Percentiles rank a stretch among this genome's conserved stretches.
Conservation (phyloP, 2,797 vertebrate genomes). For the Liparis tanakae region DNA sequence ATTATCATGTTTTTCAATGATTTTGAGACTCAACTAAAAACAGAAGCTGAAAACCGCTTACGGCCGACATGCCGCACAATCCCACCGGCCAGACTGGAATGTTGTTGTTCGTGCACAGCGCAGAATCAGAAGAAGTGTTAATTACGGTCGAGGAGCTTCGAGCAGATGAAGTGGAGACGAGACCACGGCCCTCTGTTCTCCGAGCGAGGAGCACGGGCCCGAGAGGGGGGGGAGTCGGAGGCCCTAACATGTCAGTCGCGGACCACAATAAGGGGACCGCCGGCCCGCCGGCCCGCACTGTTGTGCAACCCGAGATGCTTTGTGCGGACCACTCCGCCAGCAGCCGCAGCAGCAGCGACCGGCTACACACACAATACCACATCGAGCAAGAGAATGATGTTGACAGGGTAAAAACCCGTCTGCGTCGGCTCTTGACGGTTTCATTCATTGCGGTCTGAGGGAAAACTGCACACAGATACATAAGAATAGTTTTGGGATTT, state of each 20-base stretch:
- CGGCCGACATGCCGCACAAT: constrained; percentile 54
- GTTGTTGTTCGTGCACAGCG: constrained; percentile 81
- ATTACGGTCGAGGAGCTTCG: constrained; percentile 81
- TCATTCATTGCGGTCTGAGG: constrained; percentile 41
- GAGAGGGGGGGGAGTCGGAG: constrained; percentile 60
- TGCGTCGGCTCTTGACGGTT: constrained; percentile 22
- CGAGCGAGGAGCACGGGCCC: constrained; percentile 45
- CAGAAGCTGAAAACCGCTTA: constrained; percentile 62
- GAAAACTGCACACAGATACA: constrained; percentile 14
- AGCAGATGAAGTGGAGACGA: constrained; percentile 70
- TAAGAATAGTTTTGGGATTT: background rate
- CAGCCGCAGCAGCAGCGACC: constrained; percentile 55
- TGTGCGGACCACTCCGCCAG: constrained; percentile 54
- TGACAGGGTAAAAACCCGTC: constrained; percentile 37
- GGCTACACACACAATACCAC: constrained; percentile 44
- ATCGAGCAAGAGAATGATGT: constrained; percentile 34
- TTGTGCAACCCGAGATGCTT: constrained; percentile 68
- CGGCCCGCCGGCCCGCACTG: constrained; percentile 73
- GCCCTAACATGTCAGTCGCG: constrained; percentile 77
- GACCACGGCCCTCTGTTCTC: constrained; percentile 73
- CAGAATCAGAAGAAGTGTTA: constrained; percentile 78
- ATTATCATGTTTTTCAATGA: constrained; percentile 34
- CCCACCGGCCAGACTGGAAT: constrained; percentile 79
- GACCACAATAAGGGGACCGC: constrained; percentile 79
- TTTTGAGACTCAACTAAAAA: constrained; percentile 57